Base-by-base conservation (phyloP, 2,888 invertebrate species). In the Helleia helle region DNA sequence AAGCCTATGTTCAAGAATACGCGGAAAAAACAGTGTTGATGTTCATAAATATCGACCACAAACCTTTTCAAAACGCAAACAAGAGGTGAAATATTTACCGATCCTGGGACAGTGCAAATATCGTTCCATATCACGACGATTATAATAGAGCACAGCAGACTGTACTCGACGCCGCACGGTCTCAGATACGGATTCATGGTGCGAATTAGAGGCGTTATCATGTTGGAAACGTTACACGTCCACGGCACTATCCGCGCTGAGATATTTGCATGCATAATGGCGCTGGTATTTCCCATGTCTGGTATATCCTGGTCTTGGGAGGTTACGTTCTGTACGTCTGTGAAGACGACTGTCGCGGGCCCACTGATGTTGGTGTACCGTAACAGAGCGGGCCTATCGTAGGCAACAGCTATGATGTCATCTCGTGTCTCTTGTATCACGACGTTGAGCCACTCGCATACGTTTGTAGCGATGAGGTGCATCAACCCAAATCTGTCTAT, bases 401-500 rank as follows among this genome's bases (percentile, higher is more conserved):
- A 77, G 0, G 83, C 80, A 18, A 84, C 71, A 1, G 72, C 62
- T 12, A 90, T 86, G 42, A 95, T 93, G 65, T 95, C 95, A 60
- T 95, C 94, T 62, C 93, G 91, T 1, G 95, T 95, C 66, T 96
- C 95, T 64, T 93, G 92, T 8, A 95, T 91, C 15, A 96, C 86
- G 1, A 95, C 93, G 65, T 93, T 91, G 4, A 96, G 76, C 97
- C 97, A 97, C 58, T 96, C 95, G 73, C 96, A 96, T 7, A 97
- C 80, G 66, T 97, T 97, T 8, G 96, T 95, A 1, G 95, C 96
- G 47, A 97, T 90, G 86, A 95, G 88, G 66, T 97, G 97, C 96
- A 97, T 96, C 8, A 96, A 84, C 0, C 97, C 97, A 55, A 97
- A 94, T 52, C 95, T 88, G n/a, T 83, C 80, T 2, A 84, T 51